Evolutionary conservation across 1,140 invertebrate species (phyloP), one percentile per base, ranked within the genome.

Genomic region (Paraescarpia echinospica): DNA sequence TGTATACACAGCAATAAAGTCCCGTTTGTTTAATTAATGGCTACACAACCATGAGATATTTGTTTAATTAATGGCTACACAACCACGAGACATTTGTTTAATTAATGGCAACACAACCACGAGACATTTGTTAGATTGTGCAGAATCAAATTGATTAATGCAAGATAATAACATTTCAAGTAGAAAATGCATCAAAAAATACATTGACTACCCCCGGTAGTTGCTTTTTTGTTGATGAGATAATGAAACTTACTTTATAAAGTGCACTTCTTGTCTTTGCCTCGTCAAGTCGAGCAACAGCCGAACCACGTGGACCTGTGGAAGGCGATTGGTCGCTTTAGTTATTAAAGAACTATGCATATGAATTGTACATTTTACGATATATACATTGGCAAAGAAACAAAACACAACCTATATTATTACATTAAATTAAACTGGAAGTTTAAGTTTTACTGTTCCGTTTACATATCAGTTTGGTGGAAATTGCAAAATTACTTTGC

Each of bases 251-350:
- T 92, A 95, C 95, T 94, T 94, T 96, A 90, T 95, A 95, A 34
- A 94, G 93, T 88, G 93, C 94, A 92, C 95, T 95, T 93, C 96
- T 93, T 48, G 95, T 94, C 93, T 94, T 94, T 6, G 95, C 95
- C 93, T 96, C 96, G 35, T 96, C 94, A 59, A 96, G 92, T 90
- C 96, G 93, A 77, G 94, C 94, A 12, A 95, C 94, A 89, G 95
- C 95, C 92, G 95, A 96, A 51, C 95, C 95, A 89, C 95, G 95
- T 51, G 93, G 93, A 91, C 95, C 95, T 95, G 93, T 33, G 91
- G 91, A 92, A 89, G 33, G 51, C 33, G 33, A 27, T 89, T 35
- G 35, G 89, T 41, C 12, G 12, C 4, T 41, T 41, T 41, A 41
- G 12, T 34, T 34, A 34, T 90, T 31, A 90, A 6, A 77, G 27